Base-by-base conservation (phyloP, 2,888 invertebrate species). In the Idaea dimidiata region DNA sequence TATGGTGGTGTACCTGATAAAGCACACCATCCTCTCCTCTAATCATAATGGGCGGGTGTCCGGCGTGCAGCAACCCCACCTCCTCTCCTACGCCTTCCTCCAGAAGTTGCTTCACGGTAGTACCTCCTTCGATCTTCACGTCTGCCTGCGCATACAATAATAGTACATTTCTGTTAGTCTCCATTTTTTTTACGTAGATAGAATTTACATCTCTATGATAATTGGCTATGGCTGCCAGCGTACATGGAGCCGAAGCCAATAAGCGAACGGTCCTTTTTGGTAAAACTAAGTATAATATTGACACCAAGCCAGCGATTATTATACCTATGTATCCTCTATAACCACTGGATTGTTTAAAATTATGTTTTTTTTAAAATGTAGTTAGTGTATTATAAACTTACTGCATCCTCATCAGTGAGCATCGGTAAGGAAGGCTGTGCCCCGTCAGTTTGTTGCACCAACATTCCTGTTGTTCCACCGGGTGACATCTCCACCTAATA, bases 21-120 rank as follows among this genome's bases (percentile, higher is more conserved):
- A 96, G 93, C 0, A 95, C 95, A n/a, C 97, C 97, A 77, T 97
- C 97, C 73, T 97, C 97, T 0, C 97, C 97, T 0, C 96, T 95
- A 55, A 97, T 96, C 77, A 97, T 94, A 67, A 97, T 94, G 16
- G 97, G 95, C 66, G 94, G 93, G 32, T 95, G 94, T 3, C 81
- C 85, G 1, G 87, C 66, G 73, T 87, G 88, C 64, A 89, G 69
- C 59, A 88, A 72, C 5, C 79, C 79, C n/a, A 88, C 91, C 66
- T 88, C 91, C 56, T 89, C 91, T 0, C 82, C 89, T 1, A 86
- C 87, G 1, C 87, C 86, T 61, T 87, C 89, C 57, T 91, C 87
- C 33, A 93, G 77, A 63, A 94, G 82, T 24, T 94, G 94, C 59
- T 95, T 95, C 73, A 95, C 95, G 54, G 94, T 89, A 67, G 93